These are phyloP conservation scores for Phataginus tetradactyla DNA, from an alignment of 2,797 vertebrate species.

Conservation along the genomic window DNA sequence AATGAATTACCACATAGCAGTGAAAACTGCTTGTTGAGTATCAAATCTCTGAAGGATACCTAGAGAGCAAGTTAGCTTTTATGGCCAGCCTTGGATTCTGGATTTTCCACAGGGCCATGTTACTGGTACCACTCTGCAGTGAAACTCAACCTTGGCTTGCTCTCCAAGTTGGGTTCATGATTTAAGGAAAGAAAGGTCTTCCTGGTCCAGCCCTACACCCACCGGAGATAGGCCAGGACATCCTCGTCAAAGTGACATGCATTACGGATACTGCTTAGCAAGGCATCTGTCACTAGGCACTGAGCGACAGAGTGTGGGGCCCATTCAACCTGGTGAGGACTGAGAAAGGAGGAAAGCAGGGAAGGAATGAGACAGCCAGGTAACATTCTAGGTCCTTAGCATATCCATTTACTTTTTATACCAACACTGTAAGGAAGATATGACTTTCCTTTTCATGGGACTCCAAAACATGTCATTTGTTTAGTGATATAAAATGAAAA, in stretches of 20 bases:
- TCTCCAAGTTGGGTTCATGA: not conserved
- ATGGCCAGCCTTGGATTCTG: not conserved
- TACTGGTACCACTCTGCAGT: not conserved
- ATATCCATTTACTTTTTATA: not conserved
- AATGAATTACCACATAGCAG: not conserved
- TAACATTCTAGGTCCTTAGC: not conserved
- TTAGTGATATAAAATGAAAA: not conserved
- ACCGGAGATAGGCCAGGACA: not conserved
- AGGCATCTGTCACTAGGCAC: not conserved
- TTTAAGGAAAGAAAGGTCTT: not conserved
- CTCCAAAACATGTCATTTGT: conserved; percentile 37
- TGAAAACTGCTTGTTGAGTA: not conserved
- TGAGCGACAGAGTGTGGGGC: not conserved
- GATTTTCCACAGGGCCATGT: not conserved
- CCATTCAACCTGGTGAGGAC: not conserved
- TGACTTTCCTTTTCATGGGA: not conserved
- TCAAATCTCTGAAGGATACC: not conserved
- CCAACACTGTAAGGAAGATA: not conserved
- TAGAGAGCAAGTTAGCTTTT: not conserved
- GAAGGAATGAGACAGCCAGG: not conserved
- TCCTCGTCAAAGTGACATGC: too few relatives aligned
- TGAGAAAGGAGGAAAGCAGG: not conserved
- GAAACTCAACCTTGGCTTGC: not conserved
- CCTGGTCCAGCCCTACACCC: not conserved
- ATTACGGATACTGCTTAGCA: not conserved